Conservation (phyloP, 2,888 invertebrate species). For the Callosobruchus maculatus region DNA sequence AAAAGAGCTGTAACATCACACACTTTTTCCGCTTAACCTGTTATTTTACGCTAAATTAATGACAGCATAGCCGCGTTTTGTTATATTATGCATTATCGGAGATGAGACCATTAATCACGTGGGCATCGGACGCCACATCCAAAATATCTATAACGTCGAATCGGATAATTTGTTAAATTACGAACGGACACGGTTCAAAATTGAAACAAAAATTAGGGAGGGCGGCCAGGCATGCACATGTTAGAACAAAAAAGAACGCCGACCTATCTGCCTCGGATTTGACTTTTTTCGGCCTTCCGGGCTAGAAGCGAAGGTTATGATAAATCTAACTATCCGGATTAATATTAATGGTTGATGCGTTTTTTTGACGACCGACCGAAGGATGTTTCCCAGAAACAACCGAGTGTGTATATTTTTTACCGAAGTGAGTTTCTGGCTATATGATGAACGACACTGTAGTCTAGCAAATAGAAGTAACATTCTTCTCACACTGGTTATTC, state of each 20-base stretch:
- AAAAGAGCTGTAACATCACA: too few species aligned
- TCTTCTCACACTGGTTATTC: too few species aligned
- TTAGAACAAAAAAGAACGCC: neutral
- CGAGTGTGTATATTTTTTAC: neutral
- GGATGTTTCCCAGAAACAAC: neutral
- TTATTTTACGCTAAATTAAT: slow-evolving; percentile 27
- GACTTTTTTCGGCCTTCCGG: neutral
- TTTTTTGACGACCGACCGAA: neutral
- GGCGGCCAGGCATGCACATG: neutral
- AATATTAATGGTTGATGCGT: neutral
- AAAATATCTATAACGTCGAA: neutral
- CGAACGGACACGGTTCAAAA: neutral
- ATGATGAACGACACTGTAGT: too few species aligned
- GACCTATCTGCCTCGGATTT: neutral
- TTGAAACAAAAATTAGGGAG: neutral
- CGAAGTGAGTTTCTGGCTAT: too few species aligned
- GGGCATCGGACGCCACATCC: neutral
- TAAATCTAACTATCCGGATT: neutral
- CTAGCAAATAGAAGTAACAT: too few species aligned
- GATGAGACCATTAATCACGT: neutral
- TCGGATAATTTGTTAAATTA: neutral
- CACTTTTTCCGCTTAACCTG: slow-evolving; percentile 19
- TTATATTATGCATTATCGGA: neutral
- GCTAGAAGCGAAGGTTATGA: neutral
- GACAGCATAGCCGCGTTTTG: slow-evolving; percentile 7